Percentiles rank a stretch among this genome's conserved stretches.
Conservation (phyloP, 2,888 invertebrate genomes). For the Drosophila acutilabella region DNA sequence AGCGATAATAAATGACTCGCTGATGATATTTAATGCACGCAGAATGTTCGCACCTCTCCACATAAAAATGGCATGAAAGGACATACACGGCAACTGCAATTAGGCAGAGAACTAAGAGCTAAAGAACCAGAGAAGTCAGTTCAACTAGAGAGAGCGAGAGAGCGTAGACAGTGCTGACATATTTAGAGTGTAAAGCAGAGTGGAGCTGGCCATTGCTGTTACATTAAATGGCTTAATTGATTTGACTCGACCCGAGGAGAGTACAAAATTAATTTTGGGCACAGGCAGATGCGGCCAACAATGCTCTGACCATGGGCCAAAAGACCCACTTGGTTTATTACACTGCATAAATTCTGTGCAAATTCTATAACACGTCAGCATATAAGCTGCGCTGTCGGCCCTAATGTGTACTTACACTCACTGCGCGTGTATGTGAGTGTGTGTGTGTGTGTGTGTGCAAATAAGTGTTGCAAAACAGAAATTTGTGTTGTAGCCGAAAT, state of each 20-base stretch:
- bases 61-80: slow-evolving; percentile 35
- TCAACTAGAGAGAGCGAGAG: not conserved
- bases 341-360: slow-evolving; percentile 69
- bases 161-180: slow-evolving; percentile 2
- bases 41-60: slow-evolving; percentile 23
- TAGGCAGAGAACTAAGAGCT: slow-evolving; percentile 35
- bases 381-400: slow-evolving; percentile 60
- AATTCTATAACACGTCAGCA: slow-evolving; percentile 63
- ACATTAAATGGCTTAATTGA: slow-evolving; percentile 68
- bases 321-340: slow-evolving; percentile 47
- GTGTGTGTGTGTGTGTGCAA: slow-evolving; percentile 26
- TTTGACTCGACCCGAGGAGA: slow-evolving; percentile 30
- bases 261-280: slow-evolving; percentile 54
- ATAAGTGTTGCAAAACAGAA: slow-evolving; percentile 53
- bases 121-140: not conserved
- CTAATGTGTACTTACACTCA: slow-evolving; percentile 32
- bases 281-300: slow-evolving; percentile 32
- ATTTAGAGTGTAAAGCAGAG: slow-evolving; percentile 20
- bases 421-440: slow-evolving; percentile 8
- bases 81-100: slow-evolving; percentile 58
- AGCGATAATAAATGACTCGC: slow-evolving; percentile 79
- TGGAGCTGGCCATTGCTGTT: slow-evolving; percentile 8
- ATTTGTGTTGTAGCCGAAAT: slow-evolving; percentile 55
- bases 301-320: slow-evolving; percentile 9
- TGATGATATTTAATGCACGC: slow-evolving; percentile 69